These are phyloP conservation scores for Melanotus villosus DNA, from an alignment of 2,888 invertebrate species.

Conservation along the genomic window DNA sequence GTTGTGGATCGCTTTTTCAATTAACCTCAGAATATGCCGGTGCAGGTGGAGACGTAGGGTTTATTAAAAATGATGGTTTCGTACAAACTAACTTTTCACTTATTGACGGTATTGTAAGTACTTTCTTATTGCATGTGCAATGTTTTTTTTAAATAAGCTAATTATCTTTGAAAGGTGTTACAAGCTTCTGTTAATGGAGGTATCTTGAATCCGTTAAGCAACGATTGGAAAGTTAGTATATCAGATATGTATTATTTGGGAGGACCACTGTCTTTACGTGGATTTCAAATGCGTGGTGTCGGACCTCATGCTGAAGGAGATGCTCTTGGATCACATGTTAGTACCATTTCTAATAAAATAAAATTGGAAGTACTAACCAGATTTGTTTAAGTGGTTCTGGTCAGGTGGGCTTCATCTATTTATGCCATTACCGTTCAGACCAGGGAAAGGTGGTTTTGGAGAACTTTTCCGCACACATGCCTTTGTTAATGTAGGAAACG, in stretches of 20 bases:
- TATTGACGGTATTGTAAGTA: slow-evolving; percentile 54
- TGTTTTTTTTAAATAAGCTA: not conserved
- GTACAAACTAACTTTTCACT: slow-evolving; percentile 76
- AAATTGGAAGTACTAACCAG: not conserved
- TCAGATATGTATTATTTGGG: slow-evolving; percentile 89
- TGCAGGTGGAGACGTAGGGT: slow-evolving; percentile 93
- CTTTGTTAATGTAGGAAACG: slow-evolving; percentile 91
- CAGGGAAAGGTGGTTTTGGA: slow-evolving; percentile 83
- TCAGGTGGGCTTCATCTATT: slow-evolving; percentile 89
- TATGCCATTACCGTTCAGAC: slow-evolving; percentile 90
- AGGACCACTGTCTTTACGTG: slow-evolving; percentile 90
- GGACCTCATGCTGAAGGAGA: slow-evolving; percentile 88
- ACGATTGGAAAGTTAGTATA: slow-evolving; percentile 74
- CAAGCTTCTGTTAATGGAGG: slow-evolving; percentile 81
- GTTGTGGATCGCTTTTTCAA: slow-evolving; percentile 79
- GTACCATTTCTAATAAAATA: not conserved
- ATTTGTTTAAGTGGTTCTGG: slow-evolving; percentile 81
- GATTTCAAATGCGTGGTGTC: slow-evolving; percentile 89
- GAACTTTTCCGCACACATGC: slow-evolving; percentile 90
- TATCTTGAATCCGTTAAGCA: slow-evolving; percentile 75
- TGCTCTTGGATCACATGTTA: slow-evolving; percentile 79
- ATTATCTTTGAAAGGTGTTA: slow-evolving; percentile 72
- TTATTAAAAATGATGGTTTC: slow-evolving; percentile 85
- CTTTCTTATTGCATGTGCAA: not conserved
- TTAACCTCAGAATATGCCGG: slow-evolving; percentile 88